A percentile compares a stretch with the other conserved stretches of the same genome.
These are phyloP conservation scores for Drosophila orosa DNA, from an alignment of 1,140 invertebrate species.

Conservation along the genomic window DNA sequence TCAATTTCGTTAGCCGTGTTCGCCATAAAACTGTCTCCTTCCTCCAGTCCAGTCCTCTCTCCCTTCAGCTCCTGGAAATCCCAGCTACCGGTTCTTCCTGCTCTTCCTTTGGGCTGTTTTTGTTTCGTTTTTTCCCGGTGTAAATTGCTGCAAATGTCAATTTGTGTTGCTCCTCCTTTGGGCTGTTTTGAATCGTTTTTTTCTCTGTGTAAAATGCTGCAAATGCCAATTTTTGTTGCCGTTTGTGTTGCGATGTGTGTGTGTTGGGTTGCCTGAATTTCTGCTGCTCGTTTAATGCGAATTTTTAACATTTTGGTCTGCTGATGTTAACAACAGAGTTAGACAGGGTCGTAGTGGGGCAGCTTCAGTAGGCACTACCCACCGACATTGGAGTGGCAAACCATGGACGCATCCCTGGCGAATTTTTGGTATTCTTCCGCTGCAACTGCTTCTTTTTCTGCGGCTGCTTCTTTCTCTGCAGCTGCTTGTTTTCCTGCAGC, in stretches of 20 bases:
- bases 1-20: conserved; percentile 41
- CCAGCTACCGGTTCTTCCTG: background rate
- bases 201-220: conserved; percentile 9
- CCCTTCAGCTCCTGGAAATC: background rate
- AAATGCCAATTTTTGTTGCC: conserved; percentile 55
- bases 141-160: conserved; percentile 40
- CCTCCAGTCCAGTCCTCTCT: background rate
- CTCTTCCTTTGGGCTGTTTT: background rate
- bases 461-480: no score
- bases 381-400: no score
- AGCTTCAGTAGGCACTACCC: no score
- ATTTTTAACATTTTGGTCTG: conserved; percentile 40
- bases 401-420: no score
- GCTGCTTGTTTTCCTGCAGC: no score
- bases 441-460: no score
- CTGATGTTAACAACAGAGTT: no score
- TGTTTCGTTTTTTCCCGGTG: background rate
- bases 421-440: no score
- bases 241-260: conserved; percentile 34
- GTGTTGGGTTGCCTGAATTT: conserved; percentile 15
- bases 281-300: conserved; percentile 14
- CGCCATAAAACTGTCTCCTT: conserved; percentile 12
- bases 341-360: no score
- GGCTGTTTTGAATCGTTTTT: background rate
- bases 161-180: conserved; percentile 33